Base-by-base conservation (phyloP, 2,888 invertebrate species). In the Thera britannica region DNA sequence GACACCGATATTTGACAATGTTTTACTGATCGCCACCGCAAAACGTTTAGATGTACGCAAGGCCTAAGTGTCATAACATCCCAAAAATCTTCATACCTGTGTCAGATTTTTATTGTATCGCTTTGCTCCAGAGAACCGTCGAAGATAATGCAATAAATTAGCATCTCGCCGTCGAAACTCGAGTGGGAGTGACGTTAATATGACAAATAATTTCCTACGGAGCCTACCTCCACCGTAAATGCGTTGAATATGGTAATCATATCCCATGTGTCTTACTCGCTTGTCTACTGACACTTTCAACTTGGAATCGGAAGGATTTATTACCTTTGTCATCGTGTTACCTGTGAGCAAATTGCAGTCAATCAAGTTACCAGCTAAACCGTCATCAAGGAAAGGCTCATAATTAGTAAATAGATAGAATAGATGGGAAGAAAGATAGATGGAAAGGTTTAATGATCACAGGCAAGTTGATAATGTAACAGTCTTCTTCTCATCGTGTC, bases 141-240 rank as follows among this genome's bases (percentile, higher is more conserved):
- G 83, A 83, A 84, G 78, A 83, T 86, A 89, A 91, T 89, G 89
- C 85, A 89, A 90, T 91, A 88, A 86, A 90, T 90, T 89, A 92
- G 85, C 86, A 88, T 87, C 84, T 83, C 77, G 79, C 78, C 83
- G 82, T 84, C 80, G 86, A 86, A 89, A 88, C 85, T 87, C 84
- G 79, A 79, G 79, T 77, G 70, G 75, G 85, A 90, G 86, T 90
- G 92, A 92, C 92, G 88, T 92, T 92, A 92, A 92, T 92, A 90
- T 92, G 92, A 92, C 90, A 92, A 92, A 92, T 90, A 89, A 91
- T 91, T 91, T 89, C 88, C 88, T 85, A 79, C 80, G 82, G 83
- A 87, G 91, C 89, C 90, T 88, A 89, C 86, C 81, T 83, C 79
- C 78, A 80, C 75, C 79, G 79, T 76, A 85, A 88, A 89, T 87